Conservation (phyloP, 2,113 vertebrate genomes). For the Colius striatus region DNA sequence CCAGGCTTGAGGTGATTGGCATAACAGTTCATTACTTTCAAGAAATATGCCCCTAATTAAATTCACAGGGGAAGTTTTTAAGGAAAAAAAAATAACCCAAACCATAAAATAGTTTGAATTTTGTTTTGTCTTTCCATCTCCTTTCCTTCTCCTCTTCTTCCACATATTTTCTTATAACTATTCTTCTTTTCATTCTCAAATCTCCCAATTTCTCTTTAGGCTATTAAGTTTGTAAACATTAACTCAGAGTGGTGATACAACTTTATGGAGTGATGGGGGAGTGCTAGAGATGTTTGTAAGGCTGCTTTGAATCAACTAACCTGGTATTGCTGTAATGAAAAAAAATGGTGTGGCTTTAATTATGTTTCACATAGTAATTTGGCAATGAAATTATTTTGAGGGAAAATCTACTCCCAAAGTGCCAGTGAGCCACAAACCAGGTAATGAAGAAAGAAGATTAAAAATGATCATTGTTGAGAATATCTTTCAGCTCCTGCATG, state of each 20-base stretch:
- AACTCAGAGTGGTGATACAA: background rate
- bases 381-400: background rate
- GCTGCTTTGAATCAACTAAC: background rate
- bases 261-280: background rate
- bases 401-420: background rate
- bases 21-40: background rate
- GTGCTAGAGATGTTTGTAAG: background rate
- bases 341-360: background rate
- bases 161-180: background rate
- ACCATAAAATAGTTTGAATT: background rate
- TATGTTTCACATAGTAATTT: background rate
- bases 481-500: constrained; percentile 8
- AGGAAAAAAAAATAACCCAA: background rate
- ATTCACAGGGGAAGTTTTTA: background rate
- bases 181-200: background rate
- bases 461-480: background rate
- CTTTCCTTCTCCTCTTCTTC: background rate
- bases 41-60: background rate
- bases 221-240: background rate
- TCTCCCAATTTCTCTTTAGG: background rate
- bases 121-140: background rate
- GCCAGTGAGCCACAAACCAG: background rate
- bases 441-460: constrained; percentile 21
- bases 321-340: background rate
- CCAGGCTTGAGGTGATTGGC: background rate